phyloP scores from a whole-genome alignment of 2,888 invertebrate species.

The Stenotaenia linearis region DNA sequence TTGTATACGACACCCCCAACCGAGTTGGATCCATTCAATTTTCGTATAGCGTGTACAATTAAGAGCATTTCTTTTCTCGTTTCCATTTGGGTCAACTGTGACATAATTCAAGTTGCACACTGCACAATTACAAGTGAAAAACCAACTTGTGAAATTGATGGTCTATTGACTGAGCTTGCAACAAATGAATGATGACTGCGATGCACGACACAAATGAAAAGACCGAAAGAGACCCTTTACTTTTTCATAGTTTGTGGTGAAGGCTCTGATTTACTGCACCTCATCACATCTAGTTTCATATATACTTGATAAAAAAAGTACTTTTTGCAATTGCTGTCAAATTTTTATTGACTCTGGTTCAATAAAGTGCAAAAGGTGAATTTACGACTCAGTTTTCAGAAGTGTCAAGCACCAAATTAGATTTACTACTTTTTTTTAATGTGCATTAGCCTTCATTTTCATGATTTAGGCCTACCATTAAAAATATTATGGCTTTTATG shows the following conservation, averaged over 20 bases:
- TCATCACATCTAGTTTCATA: slow-evolving; percentile 9
- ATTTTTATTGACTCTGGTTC: background rate
- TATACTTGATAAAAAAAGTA: background rate
- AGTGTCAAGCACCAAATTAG: background rate
- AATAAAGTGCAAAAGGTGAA: background rate
- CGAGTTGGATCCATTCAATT: background rate
- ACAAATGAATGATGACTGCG: background rate
- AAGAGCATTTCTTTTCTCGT: background rate
- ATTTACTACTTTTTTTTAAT: background rate
- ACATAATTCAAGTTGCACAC: slow-evolving; percentile 24
- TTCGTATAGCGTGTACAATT: slow-evolving; percentile 7
- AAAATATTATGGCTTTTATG: background rate
- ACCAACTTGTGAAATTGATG: slow-evolving; percentile 24
- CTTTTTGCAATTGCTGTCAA: slow-evolving; percentile 8
- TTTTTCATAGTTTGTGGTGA: slow-evolving; percentile 14
- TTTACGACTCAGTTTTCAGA: background rate
- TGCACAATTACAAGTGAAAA: slow-evolving; percentile 26
- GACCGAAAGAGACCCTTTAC: background rate
- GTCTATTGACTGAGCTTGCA: slow-evolving; percentile 4
- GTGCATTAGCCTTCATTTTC: background rate
- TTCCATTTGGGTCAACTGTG: slow-evolving; percentile 26
- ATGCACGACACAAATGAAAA: background rate
- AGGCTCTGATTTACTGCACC: slow-evolving; percentile 13
- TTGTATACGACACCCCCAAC: slow-evolving; percentile 26
- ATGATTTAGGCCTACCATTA: background rate